Percentiles rank a stretch among this genome's conserved stretches.
Evolutionary conservation across 1,140 invertebrate genomes (phyloP).

Genomic region (Leucophenga varia): DNA sequence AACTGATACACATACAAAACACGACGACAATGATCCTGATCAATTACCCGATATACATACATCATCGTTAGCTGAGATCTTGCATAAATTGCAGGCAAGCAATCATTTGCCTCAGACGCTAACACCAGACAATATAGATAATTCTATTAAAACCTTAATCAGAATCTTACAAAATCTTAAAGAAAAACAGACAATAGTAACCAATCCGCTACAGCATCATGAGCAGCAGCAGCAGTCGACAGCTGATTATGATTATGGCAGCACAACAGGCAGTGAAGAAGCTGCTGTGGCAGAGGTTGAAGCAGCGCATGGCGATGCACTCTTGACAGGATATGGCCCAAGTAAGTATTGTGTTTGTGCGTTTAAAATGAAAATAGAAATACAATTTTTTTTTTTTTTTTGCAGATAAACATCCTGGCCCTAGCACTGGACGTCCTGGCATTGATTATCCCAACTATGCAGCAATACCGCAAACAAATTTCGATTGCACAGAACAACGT

Average conservation of each 20-base stretch:
- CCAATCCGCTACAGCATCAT: slow-evolving; percentile 50
- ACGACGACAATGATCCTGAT: slow-evolving; percentile 27
- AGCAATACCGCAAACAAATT: slow-evolving; percentile 74
- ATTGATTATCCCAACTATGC: slow-evolving; percentile 80
- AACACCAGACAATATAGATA: slow-evolving; percentile 73
- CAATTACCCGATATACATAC: slow-evolving; percentile 46
- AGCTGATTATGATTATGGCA: slow-evolving; percentile 39
- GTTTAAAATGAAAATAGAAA: neutral
- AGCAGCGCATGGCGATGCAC: slow-evolving; percentile 9
- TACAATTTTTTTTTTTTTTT: neutral
- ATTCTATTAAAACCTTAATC: slow-evolving; percentile 73
- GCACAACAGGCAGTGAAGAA: slow-evolving; percentile 15
- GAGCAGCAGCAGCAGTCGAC: slow-evolving; percentile 20
- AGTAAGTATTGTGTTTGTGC: slow-evolving; percentile 23
- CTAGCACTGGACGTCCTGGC: slow-evolving; percentile 73
- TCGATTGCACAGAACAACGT: slow-evolving; percentile 79
- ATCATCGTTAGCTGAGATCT: slow-evolving; percentile 58
- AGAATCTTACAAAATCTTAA: slow-evolving; percentile 70
- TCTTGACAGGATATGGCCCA: slow-evolving; percentile 17
- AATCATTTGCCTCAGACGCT: slow-evolving; percentile 73
- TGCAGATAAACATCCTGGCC: slow-evolving; percentile 47
- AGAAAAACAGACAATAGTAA: slow-evolving; percentile 56
- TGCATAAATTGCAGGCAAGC: slow-evolving; percentile 69
- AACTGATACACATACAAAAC: neutral
- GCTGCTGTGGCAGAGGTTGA: slow-evolving; percentile 13